A percentile compares a stretch with the other conserved stretches of the same genome.
Conservation (phyloP, 2,888 invertebrate genomes). For the Apodemia duryi region DNA sequence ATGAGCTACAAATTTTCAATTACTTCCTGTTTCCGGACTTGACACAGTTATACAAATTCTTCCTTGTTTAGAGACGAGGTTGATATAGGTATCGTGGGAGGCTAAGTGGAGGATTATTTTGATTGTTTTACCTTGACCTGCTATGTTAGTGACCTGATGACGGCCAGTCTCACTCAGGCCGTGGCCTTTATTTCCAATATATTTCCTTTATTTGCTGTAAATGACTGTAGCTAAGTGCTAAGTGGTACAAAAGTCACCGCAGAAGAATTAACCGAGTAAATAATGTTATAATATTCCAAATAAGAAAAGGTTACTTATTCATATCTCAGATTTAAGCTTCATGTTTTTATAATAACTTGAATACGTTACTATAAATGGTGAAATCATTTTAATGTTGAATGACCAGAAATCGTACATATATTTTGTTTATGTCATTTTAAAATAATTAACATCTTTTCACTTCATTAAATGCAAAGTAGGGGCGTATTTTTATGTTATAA, state of each 20-base stretch:
- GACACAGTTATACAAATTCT: slow-evolving; percentile 38
- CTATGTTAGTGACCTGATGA: slow-evolving; percentile 12
- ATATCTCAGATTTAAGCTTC: neutral
- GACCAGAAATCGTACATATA: neutral
- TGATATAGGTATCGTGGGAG: neutral
- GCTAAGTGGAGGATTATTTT: slow-evolving; percentile 10
- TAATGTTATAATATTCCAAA: slow-evolving; percentile 13
- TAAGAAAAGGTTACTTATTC: slow-evolving; percentile 6
- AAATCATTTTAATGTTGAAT: neutral
- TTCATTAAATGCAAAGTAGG: neutral
- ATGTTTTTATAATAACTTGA: neutral
- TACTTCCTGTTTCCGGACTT: slow-evolving; percentile 49
- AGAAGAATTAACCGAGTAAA: slow-evolving; percentile 9
- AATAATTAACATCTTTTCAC: neutral
- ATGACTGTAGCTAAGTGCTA: slow-evolving; percentile 24
- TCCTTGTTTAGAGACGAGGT: slow-evolving; percentile 37
- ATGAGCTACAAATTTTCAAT: slow-evolving; percentile 26
- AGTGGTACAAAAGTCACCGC: slow-evolving; percentile 17
- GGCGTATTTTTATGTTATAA: no score
- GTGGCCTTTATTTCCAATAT: slow-evolving; percentile 30
- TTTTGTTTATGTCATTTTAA: neutral
- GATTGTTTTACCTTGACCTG: slow-evolving; percentile 16
- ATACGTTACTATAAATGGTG: neutral
- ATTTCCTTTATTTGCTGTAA: slow-evolving; percentile 58
- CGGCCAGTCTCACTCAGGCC: slow-evolving; percentile 20